Percentiles rank a stretch among this genome's conserved stretches.
phyloP scores from a whole-genome alignment of 1,140 invertebrate genomes.

The Pseudomyrmex sp. region DNA sequence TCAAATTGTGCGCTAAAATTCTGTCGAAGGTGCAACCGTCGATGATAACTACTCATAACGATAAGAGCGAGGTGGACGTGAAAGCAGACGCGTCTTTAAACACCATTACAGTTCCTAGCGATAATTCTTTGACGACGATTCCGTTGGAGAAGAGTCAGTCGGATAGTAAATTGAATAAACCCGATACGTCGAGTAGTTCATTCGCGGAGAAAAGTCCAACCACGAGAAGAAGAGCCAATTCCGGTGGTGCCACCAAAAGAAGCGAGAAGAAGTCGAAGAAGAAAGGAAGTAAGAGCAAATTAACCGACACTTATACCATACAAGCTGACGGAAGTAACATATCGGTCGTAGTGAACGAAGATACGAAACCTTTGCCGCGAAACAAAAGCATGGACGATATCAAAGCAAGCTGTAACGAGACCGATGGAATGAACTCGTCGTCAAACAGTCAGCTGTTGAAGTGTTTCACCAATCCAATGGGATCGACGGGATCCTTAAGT shows the following conservation, averaged over 20 bases:
- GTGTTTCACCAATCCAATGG: conserved; percentile 60
- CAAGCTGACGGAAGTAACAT: conserved; percentile 75
- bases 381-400: conserved; percentile 82
- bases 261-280: conserved; percentile 82
- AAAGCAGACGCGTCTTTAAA: conserved; percentile 62
- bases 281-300: conserved; percentile 81
- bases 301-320: conserved; percentile 77
- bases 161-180: conserved; percentile 87
- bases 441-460: conserved; percentile 59
- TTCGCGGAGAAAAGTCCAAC: conserved; percentile 78
- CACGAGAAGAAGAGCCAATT: conserved; percentile 82
- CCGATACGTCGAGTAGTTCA: conserved; percentile 72
- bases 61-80: conserved; percentile 68
- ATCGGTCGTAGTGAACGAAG: conserved; percentile 79
- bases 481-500: conserved; percentile 72
- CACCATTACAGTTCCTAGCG: conserved; percentile 43
- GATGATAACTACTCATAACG: conserved; percentile 76
- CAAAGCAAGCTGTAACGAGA: conserved; percentile 71
- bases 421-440: conserved; percentile 43
- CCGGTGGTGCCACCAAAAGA: conserved; percentile 80
- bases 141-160: conserved; percentile 89
- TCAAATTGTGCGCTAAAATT: conserved; percentile 91
- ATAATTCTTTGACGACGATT: conserved; percentile 76
- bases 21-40: conserved; percentile 91
- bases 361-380: conserved; percentile 70